Evolutionary conservation across 2,113 vertebrate genomes (phyloP).

Genomic region (Ameiurus melas): DNA sequence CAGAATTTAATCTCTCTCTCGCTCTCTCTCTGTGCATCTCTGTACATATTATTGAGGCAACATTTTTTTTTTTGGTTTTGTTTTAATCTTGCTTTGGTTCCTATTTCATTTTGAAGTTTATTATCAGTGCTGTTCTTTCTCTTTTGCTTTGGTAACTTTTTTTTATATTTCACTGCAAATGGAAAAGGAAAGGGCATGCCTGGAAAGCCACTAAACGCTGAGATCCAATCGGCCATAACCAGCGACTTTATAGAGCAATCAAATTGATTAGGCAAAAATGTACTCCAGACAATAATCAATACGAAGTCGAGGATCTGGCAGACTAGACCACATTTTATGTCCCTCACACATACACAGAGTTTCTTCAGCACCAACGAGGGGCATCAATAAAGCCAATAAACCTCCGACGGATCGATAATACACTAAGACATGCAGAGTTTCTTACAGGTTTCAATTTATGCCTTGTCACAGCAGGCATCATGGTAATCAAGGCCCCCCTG

Average conservation of each 20-base stretch:
- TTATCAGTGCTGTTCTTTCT: neutral
- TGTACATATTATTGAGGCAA: neutral
- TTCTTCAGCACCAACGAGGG: neutral
- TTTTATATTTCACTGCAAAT: neutral
- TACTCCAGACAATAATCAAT: slow-evolving; percentile 4
- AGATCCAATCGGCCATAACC: neutral
- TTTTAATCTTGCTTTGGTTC: neutral
- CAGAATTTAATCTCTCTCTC: neutral
- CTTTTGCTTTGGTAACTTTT: neutral
- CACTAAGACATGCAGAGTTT: neutral
- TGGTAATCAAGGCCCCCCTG: neutral
- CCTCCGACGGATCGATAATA: neutral
- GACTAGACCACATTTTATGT: neutral
- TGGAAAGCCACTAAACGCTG: neutral
- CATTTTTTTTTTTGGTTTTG: too few species aligned
- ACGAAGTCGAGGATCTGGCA: neutral
- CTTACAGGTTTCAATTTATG: neutral
- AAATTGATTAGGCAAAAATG: slow-evolving; percentile 17
- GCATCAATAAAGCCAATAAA: slow-evolving; percentile 16
- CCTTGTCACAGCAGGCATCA: neutral
- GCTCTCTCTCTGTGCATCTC: neutral
- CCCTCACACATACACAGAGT: neutral
- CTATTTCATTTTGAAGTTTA: neutral
- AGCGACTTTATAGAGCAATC: neutral
- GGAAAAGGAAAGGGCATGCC: neutral